These are phyloP conservation scores for Drosophila ironensis DNA, from an alignment of 1,140 invertebrate genomes.

Conservation along the genomic window DNA sequence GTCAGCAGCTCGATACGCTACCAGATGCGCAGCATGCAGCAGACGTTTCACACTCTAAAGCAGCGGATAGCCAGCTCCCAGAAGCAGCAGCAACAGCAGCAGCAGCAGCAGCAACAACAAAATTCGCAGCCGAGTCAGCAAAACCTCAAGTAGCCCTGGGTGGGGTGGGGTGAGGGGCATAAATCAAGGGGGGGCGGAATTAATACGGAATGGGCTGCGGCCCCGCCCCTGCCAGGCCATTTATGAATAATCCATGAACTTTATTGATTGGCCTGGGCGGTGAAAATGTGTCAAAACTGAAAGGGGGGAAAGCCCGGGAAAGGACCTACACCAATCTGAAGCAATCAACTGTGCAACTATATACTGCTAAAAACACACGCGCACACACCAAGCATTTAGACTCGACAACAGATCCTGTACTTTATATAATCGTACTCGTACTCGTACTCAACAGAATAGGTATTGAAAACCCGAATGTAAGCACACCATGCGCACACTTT, in stretches of 20 bases:
- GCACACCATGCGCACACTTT: slow-evolving; percentile 6
- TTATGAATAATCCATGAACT: slow-evolving; percentile 59
- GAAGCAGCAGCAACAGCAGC: slow-evolving; percentile 17
- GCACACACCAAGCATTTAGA: slow-evolving; percentile 37
- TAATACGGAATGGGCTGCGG: too few relatives aligned
- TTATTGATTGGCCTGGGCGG: slow-evolving; percentile 57
- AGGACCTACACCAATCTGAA: slow-evolving; percentile 35
- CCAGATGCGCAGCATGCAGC: slow-evolving; percentile 78
- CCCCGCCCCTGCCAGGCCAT: background rate
- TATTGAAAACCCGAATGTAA: slow-evolving; percentile 1
- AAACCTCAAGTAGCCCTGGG: background rate
- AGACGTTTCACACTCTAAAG: slow-evolving; percentile 77
- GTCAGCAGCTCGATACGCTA: slow-evolving; percentile 83
- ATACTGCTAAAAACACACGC: slow-evolving; percentile 14
- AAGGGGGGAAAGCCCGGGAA: background rate
- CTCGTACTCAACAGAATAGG: background rate
- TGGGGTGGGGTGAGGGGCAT: background rate
- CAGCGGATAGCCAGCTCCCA: slow-evolving; percentile 70
- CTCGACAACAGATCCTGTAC: slow-evolving; percentile 35
- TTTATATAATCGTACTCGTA: slow-evolving; percentile 25
- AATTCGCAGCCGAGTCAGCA: slow-evolving; percentile 1
- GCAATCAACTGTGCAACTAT: slow-evolving; percentile 44
- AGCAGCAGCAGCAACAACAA: slow-evolving; percentile 28
- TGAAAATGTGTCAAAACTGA: slow-evolving; percentile 25
- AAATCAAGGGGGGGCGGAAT: too few relatives aligned